phyloP scores from a whole-genome alignment of 2,797 vertebrate genomes.

The Serranus cabrilla region DNA sequence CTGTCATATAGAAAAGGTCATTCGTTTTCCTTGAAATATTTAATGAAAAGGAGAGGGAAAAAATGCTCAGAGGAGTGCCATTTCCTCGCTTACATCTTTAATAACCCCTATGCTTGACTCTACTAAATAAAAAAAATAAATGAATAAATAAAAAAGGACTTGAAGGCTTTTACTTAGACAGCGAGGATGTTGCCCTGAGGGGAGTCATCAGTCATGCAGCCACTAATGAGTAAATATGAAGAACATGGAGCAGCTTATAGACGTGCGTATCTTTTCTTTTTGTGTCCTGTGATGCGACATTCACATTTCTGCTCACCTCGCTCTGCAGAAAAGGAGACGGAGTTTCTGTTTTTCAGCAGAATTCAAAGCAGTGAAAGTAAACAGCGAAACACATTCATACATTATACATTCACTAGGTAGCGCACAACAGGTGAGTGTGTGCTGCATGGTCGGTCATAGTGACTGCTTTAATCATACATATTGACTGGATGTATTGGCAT shows the following conservation, averaged over 20 bases:
- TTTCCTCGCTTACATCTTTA: conserved; percentile 32
- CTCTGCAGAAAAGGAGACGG: conserved; percentile 9
- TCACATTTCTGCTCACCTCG: conserved; percentile 14
- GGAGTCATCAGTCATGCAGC: conserved; percentile 46
- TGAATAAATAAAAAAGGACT: conserved; percentile 29
- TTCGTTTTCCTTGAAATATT: conserved; percentile 15
- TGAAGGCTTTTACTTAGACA: conserved; percentile 50
- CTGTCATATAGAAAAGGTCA: conserved; percentile 26
- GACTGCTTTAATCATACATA: conserved; percentile 43
- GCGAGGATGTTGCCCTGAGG: conserved; percentile 43
- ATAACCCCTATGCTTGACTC: conserved; percentile 14
- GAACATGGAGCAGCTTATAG: conserved; percentile 18
- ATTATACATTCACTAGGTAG: conserved; percentile 14
- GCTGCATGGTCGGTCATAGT: conserved; percentile 19
- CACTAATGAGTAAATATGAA: conserved; percentile 45
- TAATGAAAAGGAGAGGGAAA: conserved; percentile 4
- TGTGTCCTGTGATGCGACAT: conserved; percentile 20
- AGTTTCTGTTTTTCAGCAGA: conserved; percentile 33
- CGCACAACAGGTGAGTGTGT: conserved; percentile 24
- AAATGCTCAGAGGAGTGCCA: background rate
- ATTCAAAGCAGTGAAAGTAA: conserved; percentile 20
- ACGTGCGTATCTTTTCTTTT: conserved; percentile 5
- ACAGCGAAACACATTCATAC: background rate
- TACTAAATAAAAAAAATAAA: conserved; percentile 27
- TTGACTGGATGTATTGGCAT: conserved; percentile 60